Evolutionary conservation across 2,888 invertebrate species (phyloP).

Genomic region (Oeneis ivallda): DNA sequence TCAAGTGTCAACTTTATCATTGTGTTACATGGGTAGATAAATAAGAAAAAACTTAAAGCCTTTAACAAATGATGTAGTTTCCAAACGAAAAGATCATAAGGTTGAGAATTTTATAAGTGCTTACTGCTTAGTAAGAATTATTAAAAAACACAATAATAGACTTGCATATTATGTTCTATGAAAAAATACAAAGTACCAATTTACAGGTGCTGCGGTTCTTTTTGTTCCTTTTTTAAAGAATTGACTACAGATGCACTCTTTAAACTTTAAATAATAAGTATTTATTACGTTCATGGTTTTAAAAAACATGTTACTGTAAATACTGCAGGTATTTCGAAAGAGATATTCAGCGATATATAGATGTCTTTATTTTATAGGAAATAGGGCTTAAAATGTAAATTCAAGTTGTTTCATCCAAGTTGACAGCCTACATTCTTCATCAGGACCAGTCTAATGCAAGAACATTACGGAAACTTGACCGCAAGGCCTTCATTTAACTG

Average conservation of each 20-base stretch:
- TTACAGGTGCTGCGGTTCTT: background rate
- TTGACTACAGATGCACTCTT: too few species aligned
- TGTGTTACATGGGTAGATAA: too few species aligned
- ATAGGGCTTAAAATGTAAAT: constrained; percentile 18
- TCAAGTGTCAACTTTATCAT: background rate
- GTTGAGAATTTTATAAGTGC: background rate
- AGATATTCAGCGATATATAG: background rate
- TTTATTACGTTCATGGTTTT: background rate
- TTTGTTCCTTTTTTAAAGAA: background rate
- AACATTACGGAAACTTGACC: constrained; percentile 71
- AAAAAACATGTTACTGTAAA: background rate
- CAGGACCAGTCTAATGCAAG: constrained; percentile 54
- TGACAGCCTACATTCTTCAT: constrained; percentile 35
- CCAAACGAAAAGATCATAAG: background rate
- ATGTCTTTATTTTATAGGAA: constrained; percentile 6
- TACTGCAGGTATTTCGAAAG: background rate
- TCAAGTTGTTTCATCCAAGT: constrained; percentile 17
- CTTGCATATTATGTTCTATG: too few species aligned
- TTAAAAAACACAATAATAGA: too few species aligned
- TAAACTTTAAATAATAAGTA: too few species aligned
- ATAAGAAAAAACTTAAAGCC: too few species aligned
- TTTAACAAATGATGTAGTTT: too few species aligned
- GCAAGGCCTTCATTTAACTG: constrained; percentile 67
- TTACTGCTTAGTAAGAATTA: background rate
- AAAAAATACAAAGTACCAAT: background rate